Evolutionary conservation across 2,113 vertebrate species (phyloP).

Genomic region (Recurvirostra avosetta): DNA sequence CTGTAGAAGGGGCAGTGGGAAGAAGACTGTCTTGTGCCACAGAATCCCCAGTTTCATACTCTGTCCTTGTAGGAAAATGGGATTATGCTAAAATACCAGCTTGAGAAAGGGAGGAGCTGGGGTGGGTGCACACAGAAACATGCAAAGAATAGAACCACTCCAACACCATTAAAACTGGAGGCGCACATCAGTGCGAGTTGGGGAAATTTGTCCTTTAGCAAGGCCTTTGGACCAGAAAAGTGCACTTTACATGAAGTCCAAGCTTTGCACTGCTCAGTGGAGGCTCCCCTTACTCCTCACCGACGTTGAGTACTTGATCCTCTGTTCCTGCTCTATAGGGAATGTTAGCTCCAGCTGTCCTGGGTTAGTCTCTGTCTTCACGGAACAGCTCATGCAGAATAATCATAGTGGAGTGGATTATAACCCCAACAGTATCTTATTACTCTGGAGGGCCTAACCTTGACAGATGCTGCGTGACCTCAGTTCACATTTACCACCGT

Average conservation of each 20-base stretch:
- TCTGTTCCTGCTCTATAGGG: neutral
- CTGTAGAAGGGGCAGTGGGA: neutral
- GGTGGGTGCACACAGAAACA: neutral
- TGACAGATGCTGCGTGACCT: neutral
- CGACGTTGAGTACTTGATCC: accelerated
- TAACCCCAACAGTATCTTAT: neutral
- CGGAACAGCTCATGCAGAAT: neutral
- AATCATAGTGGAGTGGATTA: neutral
- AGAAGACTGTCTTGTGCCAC: neutral
- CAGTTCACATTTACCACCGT: neutral
- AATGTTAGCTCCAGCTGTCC: neutral
- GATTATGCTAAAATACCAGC: neutral
- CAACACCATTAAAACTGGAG: neutral
- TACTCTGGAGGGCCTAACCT: neutral
- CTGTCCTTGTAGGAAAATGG: neutral
- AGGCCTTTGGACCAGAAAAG: neutral
- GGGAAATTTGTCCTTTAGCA: neutral
- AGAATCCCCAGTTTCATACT: neutral
- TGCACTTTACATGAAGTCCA: neutral
- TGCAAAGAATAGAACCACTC: neutral
- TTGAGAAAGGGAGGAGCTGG: neutral
- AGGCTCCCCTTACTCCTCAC: neutral
- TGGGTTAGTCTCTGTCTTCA: neutral
- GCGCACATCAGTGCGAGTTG: accelerated
- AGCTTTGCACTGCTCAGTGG: neutral